Evolutionary conservation across 2,113 vertebrate genomes (phyloP).

Genomic region (Pongo abelii): DNA sequence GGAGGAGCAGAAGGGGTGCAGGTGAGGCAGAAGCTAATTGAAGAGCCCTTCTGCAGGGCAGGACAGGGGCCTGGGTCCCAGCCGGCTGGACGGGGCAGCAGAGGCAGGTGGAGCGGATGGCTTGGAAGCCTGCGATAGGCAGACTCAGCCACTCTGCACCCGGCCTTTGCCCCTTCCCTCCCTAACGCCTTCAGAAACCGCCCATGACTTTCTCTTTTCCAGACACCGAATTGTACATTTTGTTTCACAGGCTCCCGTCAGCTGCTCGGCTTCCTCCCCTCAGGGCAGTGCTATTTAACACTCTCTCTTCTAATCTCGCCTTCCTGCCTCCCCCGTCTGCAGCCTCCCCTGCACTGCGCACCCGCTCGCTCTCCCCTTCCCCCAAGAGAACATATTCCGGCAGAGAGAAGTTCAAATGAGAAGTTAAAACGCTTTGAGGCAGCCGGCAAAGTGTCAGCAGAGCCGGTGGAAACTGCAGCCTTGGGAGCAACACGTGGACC

Average conservation of each 20-base stretch:
- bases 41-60: fast-evolving
- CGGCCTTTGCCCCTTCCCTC: neutral
- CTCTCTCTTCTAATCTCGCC: neutral
- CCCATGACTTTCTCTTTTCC: neutral
- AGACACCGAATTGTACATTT: neutral
- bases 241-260: too few relatives aligned
- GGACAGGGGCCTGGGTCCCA: neutral
- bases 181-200: fast-evolving
- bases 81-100: neutral
- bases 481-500: fast-evolving
- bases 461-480: fast-evolving
- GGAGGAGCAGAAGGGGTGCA: fast-evolving
- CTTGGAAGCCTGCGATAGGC: too few relatives aligned
- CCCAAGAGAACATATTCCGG: neutral
- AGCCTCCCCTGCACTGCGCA: neutral
- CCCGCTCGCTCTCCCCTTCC: fast-evolving
- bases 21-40: neutral
- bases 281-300: neutral
- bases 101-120: neutral
- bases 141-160: neutral
- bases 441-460: fast-evolving
- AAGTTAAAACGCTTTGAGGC: neutral
- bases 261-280: neutral
- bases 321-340: neutral
- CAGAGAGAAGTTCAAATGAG: neutral